A percentile compares a stretch with the other conserved stretches of the same genome.
Conservation (phyloP, 1,140 invertebrate species). For the Drosophila dunni region DNA sequence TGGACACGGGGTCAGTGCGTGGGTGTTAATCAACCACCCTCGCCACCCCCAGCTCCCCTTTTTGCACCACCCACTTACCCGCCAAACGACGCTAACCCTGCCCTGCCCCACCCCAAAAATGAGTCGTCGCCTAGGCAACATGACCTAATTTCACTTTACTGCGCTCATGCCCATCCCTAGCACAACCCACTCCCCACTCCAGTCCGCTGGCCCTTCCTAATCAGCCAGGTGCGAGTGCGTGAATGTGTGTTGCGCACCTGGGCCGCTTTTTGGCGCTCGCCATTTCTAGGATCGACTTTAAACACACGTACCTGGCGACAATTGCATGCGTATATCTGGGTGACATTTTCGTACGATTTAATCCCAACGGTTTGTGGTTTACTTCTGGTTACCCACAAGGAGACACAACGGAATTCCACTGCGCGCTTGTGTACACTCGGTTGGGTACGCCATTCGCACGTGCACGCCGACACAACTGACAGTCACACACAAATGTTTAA, state of each 20-base stretch:
- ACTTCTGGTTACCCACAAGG: slow-evolving; percentile 34
- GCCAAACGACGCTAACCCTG: no score
- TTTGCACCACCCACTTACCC: background rate
- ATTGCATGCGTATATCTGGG: slow-evolving; percentile 77
- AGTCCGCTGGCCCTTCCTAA: slow-evolving; percentile 1
- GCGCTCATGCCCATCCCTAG: slow-evolving; percentile 15
- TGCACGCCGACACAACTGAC: slow-evolving; percentile 15
- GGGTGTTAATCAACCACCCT: slow-evolving; percentile 1
- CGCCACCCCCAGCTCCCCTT: background rate
- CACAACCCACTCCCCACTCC: background rate
- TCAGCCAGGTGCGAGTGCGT: slow-evolving; percentile 6
- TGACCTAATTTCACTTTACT: slow-evolving; percentile 42
- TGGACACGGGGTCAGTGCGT: slow-evolving; percentile 27
- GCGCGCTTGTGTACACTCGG: slow-evolving; percentile 40
- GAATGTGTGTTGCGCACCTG: slow-evolving; percentile 26
- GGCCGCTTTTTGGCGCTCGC: background rate
- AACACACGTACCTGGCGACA: slow-evolving; percentile 67
- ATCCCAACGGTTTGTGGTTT: slow-evolving; percentile 35
- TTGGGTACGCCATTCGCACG: slow-evolving; percentile 30
- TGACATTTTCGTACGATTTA: slow-evolving; percentile 53
- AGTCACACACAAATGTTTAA: slow-evolving; percentile 20
- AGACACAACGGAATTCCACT: slow-evolving; percentile 41
- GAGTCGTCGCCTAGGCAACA: slow-evolving; percentile 38
- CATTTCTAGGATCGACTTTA: background rate
- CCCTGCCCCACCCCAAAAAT: slow-evolving; percentile 31